Percentiles rank a stretch among this genome's conserved stretches.
Conservation (phyloP, 2,888 invertebrate genomes). For the Epistrophe eligans region DNA sequence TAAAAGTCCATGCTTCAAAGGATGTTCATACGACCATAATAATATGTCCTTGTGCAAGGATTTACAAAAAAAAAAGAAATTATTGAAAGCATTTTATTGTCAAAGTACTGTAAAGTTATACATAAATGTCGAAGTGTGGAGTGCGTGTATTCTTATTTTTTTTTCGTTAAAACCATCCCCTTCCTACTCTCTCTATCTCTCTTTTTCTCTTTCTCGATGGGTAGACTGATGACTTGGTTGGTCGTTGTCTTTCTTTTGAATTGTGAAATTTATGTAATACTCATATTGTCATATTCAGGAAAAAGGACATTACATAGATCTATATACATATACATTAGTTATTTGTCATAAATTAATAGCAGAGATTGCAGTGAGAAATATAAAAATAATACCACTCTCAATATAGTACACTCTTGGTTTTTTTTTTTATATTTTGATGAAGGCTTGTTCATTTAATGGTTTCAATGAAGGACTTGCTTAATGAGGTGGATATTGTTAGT, state of each 20-base stretch:
- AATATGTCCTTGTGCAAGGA: slow-evolving; percentile 49
- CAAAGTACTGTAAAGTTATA: slow-evolving; percentile 50
- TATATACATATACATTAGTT: neutral
- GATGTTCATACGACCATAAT: slow-evolving; percentile 20
- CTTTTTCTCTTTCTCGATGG: neutral
- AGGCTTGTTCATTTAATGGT: slow-evolving; percentile 67
- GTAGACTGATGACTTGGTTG: neutral
- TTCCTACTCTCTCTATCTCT: no score
- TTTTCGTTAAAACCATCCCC: no score
- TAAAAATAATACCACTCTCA: slow-evolving; percentile 48
- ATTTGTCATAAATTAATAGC: neutral
- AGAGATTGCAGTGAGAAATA: slow-evolving; percentile 21
- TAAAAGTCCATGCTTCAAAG: slow-evolving; percentile 31
- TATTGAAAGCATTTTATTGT: slow-evolving; percentile 65
- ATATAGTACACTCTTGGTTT: neutral
- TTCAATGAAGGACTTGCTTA: slow-evolving; percentile 68
- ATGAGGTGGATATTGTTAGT: slow-evolving; percentile 72
- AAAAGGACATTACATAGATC: neutral
- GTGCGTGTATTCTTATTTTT: slow-evolving; percentile 38
- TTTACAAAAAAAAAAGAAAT: neutral
- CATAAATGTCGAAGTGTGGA: slow-evolving; percentile 37
- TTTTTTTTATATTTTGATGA: slow-evolving; percentile 54
- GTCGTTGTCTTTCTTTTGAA: neutral
- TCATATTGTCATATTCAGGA: neutral
- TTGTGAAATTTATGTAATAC: slow-evolving; percentile 2